Conservation (phyloP, 2,888 invertebrate species). For the Caenorhabditis japonica region DNA sequence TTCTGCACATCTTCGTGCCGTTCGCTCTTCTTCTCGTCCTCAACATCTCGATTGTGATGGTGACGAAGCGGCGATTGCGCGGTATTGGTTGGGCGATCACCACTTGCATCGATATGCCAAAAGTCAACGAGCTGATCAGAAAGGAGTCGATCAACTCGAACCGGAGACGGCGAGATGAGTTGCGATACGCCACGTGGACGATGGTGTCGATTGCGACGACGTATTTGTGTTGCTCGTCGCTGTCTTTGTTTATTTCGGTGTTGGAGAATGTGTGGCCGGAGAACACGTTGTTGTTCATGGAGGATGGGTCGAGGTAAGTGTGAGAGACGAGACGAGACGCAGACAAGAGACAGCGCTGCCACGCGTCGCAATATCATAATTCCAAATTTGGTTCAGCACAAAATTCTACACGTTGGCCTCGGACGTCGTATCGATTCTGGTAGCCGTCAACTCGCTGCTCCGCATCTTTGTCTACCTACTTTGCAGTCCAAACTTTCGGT, state of each 20-base stretch:
- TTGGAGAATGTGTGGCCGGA: conserved; percentile 68
- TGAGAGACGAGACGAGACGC: too few relatives aligned
- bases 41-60: conserved; percentile 68
- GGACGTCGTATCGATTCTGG: conserved; percentile 68
- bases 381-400: conserved; percentile 59
- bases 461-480: conserved; percentile 70
- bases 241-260: conserved; percentile 70
- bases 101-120: conserved; percentile 68
- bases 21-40: conserved; percentile 64
- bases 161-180: conserved; percentile 61
- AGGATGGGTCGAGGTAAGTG: conserved; percentile 67
- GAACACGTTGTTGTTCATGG: conserved; percentile 62
- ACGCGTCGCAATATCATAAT: too few relatives aligned
- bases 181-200: conserved; percentile 70
- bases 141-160: conserved; percentile 68
- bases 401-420: conserved; percentile 70
- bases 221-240: conserved; percentile 68
- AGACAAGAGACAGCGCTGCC: too few relatives aligned
- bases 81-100: conserved; percentile 65
- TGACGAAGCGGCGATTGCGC: conserved; percentile 61
- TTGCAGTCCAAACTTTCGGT: conserved; percentile 69
- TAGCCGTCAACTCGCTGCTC: conserved; percentile 66
- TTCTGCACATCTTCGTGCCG: conserved; percentile 68
- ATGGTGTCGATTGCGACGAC: conserved; percentile 71
- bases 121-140: conserved; percentile 66